Base-by-base conservation (phyloP, 2,113 vertebrate species). In the Procavia capensis region DNA sequence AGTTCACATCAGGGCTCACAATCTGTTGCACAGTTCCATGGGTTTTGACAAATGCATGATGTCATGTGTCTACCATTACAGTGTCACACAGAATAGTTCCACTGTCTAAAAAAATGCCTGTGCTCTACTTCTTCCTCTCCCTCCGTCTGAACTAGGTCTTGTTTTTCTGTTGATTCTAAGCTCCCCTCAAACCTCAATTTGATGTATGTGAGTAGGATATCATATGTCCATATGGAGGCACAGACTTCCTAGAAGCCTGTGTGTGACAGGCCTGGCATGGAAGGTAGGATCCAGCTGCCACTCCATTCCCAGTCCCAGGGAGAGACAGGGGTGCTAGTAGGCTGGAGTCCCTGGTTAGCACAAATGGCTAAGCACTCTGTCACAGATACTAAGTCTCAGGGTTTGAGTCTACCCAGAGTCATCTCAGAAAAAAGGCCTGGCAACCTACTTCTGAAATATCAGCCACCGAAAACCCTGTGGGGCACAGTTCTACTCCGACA, bases 151-250 rank as follows among this genome's bases (percentile, higher is more conserved):
- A 66, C 29, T 66, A 34, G 7, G 22, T 24, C 31, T 83, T 72
- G 39, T 24, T 83, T n/a, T 68, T 82, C 41, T 36, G 6, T 1
- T 5, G 41, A 75, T 17, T 34, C 75, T 36, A 41, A 80, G 74
- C 20, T 41, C 85, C 63, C 43, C 94, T 79, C 36, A 82, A 81
- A 45, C 24, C 22, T 29, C 63, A 25, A 19, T 1, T 3, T 34
- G 59, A 54, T 0, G 6, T n/a, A 25, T 0, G 1, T 14, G 41
- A 45, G 41, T 3, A 41, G 43, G 61, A 34, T 31, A 8, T 34
- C 0, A 6, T 4, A n/a, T 31, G 19, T 50, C 57, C 59, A 19
- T 17, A 20, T 2, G 29, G 80, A 47, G 68, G 61, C 31, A 20
- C 1, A 8, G 59, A n/a, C 36, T 36, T 39, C 19, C 47, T 34